Base-by-base conservation (phyloP, 2,797 vertebrate species). In the Synaphobranchus kaupii region DNA sequence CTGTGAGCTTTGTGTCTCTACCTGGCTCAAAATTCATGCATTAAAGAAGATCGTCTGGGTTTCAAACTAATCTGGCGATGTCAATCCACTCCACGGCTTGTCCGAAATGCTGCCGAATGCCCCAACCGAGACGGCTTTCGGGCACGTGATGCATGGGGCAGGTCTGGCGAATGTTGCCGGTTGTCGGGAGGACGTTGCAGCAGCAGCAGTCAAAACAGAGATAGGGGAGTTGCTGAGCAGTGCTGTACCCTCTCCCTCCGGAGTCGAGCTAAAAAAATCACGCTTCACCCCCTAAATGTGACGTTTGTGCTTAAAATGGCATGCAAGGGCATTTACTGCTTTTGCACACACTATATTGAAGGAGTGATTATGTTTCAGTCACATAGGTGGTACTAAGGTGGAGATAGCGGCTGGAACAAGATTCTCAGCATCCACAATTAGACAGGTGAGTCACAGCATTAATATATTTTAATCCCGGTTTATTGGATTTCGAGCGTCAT, bases 391-490 rank as follows among this genome's bases (percentile, higher is more conserved):
- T 10, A 81, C 47, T 48, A n/a, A 81, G 15, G 44, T 50, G 5
- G 47, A 81, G 34, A 81, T 50, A 50, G 47, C 44, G 44, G 8
- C 78, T 8, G 78, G 47, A 50, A n/a, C 39, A 78, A 20, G 47
- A 81, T 22, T 47, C 47, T 8, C 73, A 44, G 7, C 44, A 9
- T 20, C 25, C 5, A 39, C 8, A n/a, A 25, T 50, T 81, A 81
- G 78, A 50, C 78, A 76, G 78, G 78, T 81, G 47, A 81, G 78
- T 81, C 78, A 50, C 47, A 20, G 5, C 44, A 50, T 39, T 81
- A 78, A 22, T 25, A 39, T 76, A n/a, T 81, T 81, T 81, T 50
- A 78, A 78, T 50, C 47, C 8, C 17, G 31, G 25, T 50, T 48
- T 48, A n/a, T 81, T 22, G 20, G 78, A 81, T 81, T 47, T 13